These are phyloP conservation scores for Podiceps cristatus DNA, from an alignment of 2,113 vertebrate species.

Conservation along the genomic window DNA sequence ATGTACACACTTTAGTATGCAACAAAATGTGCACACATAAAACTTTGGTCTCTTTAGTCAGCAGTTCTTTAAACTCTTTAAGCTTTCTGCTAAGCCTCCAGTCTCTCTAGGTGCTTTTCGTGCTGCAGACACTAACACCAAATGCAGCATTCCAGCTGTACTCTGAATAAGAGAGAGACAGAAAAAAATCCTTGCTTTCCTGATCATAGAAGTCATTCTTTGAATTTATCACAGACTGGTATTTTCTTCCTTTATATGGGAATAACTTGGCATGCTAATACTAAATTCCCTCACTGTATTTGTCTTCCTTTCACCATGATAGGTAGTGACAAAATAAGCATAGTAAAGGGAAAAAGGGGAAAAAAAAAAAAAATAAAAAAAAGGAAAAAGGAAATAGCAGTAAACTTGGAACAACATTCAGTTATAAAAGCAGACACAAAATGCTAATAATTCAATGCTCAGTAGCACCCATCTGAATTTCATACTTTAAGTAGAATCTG, in stretches of 20 bases:
- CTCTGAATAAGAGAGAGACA: background rate
- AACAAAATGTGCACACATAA: background rate
- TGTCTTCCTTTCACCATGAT: background rate
- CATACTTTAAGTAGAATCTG: background rate
- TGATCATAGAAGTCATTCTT: background rate
- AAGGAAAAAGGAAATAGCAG: background rate
- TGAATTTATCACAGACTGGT: background rate
- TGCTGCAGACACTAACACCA: background rate
- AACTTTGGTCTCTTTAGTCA: background rate
- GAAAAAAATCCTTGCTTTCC: background rate
- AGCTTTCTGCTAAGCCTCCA: background rate
- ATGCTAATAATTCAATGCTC: background rate
- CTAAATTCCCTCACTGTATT: background rate
- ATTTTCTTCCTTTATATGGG: background rate
- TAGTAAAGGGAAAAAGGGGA: background rate
- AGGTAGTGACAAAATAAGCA: background rate
- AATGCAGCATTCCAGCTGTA: background rate
- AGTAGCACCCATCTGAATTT: background rate
- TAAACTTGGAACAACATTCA: background rate
- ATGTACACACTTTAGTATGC: too few relatives aligned
- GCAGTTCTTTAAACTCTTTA: background rate
- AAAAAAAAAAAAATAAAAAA: too few relatives aligned
- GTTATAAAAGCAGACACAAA: background rate
- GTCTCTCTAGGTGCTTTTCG: background rate
- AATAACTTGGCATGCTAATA: background rate